Percentiles rank a stretch among this genome's conserved stretches.
Evolutionary conservation across 2,797 vertebrate genomes (phyloP).

Genomic region (Hapalemur alaotrensis): DNA sequence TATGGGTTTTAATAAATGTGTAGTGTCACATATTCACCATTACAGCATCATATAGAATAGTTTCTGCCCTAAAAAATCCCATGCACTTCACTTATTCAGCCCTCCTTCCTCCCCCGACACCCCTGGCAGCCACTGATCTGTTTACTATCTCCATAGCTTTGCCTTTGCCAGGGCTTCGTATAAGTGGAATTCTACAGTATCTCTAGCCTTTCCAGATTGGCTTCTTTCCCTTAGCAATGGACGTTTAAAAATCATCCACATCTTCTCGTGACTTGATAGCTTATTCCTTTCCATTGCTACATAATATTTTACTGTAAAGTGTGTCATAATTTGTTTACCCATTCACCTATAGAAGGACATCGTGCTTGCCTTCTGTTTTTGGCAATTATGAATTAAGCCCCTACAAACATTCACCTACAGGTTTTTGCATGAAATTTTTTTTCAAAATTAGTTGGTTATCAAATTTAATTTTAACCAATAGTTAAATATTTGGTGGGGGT

Average conservation of each 20-base stretch:
- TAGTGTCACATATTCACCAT: not conserved
- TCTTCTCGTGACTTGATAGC: not conserved
- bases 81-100: not conserved
- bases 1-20: not conserved
- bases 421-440: not conserved
- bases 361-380: not conserved
- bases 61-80: not conserved
- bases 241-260: not conserved
- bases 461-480: not conserved
- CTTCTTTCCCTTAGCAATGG: not conserved
- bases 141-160: not conserved
- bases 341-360: not conserved
- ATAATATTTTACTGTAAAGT: not conserved
- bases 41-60: not conserved
- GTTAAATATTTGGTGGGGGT: not conserved
- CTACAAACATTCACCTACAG: not conserved
- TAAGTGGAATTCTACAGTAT: not conserved
- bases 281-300: not conserved
- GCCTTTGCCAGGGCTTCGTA: not conserved
- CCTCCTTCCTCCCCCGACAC: not conserved
- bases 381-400: not conserved
- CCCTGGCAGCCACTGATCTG: not conserved
- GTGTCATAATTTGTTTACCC: not conserved
- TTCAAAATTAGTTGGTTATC: conserved; percentile 10
- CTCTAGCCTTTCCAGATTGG: not conserved